These are phyloP conservation scores for Urocynchramus pylzowi DNA, from an alignment of 2,113 vertebrate genomes.

Conservation along the genomic window DNA sequence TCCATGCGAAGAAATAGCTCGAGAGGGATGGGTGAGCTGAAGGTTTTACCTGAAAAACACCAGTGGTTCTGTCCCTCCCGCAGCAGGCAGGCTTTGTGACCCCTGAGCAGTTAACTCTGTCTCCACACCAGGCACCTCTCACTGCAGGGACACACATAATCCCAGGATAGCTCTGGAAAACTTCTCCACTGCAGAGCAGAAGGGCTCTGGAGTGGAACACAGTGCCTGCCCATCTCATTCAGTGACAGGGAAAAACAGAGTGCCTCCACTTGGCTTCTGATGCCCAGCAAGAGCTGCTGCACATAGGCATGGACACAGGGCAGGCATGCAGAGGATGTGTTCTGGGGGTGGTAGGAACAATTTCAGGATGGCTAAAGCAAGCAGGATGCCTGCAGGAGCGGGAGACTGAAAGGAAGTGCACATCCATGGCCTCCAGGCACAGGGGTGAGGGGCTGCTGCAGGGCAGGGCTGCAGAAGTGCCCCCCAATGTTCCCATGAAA, in stretches of 20 bases:
- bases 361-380: neutral
- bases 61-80: neutral
- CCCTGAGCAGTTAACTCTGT: neutral
- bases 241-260: neutral
- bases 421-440: neutral
- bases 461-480: neutral
- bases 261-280: neutral
- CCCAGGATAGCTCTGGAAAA: neutral
- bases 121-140: neutral
- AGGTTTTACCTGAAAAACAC: neutral
- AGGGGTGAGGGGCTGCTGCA: neutral
- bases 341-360: neutral
- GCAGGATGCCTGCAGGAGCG: neutral
- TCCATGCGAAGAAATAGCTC: neutral
- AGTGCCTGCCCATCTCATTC: neutral
- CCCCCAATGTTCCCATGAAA: fast-evolving
- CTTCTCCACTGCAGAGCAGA: neutral
- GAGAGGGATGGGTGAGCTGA: neutral
- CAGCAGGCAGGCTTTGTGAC: neutral
- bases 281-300: neutral
- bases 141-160: neutral
- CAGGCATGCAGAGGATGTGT: neutral
- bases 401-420: neutral
- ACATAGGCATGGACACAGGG: fast-evolving
- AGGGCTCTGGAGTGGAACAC: neutral